Conservation (phyloP, 2,888 invertebrate genomes). For the Ennomos fuscantarius region DNA sequence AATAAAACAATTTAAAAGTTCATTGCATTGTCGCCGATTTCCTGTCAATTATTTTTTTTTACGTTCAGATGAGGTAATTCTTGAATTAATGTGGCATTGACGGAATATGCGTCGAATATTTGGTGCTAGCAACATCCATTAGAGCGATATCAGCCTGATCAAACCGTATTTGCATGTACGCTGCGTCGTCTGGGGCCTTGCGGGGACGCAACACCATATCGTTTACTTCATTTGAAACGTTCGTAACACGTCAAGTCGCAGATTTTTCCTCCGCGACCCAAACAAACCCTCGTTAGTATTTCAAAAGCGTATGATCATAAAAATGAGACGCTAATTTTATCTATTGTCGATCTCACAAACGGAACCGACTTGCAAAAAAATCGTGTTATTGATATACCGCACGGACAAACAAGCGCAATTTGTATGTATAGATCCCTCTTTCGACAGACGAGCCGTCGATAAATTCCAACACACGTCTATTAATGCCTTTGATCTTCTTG, state of each 20-base stretch:
- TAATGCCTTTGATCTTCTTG: conserved; percentile 81
- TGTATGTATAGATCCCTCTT: conserved; percentile 67
- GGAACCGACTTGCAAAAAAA: conserved; percentile 44
- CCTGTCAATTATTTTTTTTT: conserved; percentile 9
- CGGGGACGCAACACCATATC: conserved; percentile 16
- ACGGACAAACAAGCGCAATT: conserved; percentile 41
- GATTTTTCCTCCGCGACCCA: conserved; percentile 6
- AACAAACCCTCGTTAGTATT: conserved; percentile 32
- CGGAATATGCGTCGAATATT: conserved; percentile 36
- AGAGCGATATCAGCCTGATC: conserved; percentile 54
- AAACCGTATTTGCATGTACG: conserved; percentile 61
- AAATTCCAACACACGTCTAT: conserved; percentile 81
- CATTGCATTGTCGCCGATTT: conserved; percentile 7
- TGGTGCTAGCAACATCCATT: conserved; percentile 51
- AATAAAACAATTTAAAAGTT: not conserved
- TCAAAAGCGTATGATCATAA: conserved; percentile 32
- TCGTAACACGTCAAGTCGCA: conserved; percentile 8
- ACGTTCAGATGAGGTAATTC: conserved; percentile 20
- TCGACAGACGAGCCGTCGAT: conserved; percentile 71
- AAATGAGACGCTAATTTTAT: conserved; percentile 39
- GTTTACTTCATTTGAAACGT: conserved; percentile 21
- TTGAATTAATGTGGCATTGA: conserved; percentile 25
- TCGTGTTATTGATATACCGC: conserved; percentile 37
- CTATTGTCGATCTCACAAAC: conserved; percentile 38
- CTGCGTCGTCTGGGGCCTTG: conserved; percentile 49